Base-by-base conservation (phyloP, 2,888 invertebrate genomes). In the Tholera decimalis region DNA sequence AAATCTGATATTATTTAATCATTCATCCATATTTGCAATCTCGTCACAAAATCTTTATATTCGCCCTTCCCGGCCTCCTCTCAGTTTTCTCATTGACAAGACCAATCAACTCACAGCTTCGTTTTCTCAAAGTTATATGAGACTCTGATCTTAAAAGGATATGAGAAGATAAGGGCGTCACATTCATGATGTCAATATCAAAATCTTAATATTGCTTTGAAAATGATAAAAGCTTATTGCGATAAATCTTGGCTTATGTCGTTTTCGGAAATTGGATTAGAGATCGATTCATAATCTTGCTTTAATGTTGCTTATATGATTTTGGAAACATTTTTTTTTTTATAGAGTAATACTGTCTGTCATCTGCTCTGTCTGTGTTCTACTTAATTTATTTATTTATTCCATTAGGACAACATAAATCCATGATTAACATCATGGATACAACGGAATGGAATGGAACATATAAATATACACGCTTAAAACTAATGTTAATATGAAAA, bases 141-240 rank as follows among this genome's bases (percentile, higher is more conserved):
- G 11, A 53, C 37, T 22, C 49, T 57, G 66, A 73, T 58, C 43
- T 30, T 61, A 22, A n/a, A 73, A 77, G 75, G 73, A 75, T 78
- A 78, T 78, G 61, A 73, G 58, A 2, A 20, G 73, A 78, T 73
- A 73, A 51, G 35, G 35, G 30, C 53, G 49, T 39, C 61, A 67
- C 20, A n/a, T n/a, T n/a, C n/a, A 20, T 66, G 47, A 78, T 41
- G 73, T 73, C 74, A 63, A 73, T 62, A 56, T 78, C 55, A 33
- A 67, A 77, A 44, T 67, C 78, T 63, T 63, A 77, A 67, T 76
- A 73, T 68, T 68, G 69, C 79, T 68, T 68, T 60, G 59, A 68
- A 63, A 76, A 76, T 64, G 53, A 73, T 59, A 78, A 68, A 61
- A 56, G 54, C 50, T 41, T 9, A n/a, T 67, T 68, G 46, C 44